A percentile compares a stretch with the other conserved stretches of the same genome.
These are phyloP conservation scores for Serripes groenlandicus DNA, from an alignment of 2,888 invertebrate species.

Conservation along the genomic window DNA sequence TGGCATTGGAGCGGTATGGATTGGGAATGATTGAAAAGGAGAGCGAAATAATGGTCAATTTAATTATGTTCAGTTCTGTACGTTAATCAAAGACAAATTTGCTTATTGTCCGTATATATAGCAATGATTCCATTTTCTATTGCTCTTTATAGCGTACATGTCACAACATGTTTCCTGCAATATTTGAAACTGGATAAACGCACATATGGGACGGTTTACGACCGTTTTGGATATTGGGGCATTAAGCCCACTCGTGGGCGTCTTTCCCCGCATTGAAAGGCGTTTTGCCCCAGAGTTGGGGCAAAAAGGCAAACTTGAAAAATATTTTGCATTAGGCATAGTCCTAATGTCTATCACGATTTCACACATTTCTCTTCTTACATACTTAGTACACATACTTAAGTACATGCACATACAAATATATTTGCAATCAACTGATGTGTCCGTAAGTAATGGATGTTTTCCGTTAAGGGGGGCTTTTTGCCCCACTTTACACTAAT, in stretches of 20 bases:
- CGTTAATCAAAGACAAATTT: neutral
- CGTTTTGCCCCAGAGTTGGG: slow-evolving; percentile 2
- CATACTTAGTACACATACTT: neutral
- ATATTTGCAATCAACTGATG: neutral
- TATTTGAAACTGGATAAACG: no score
- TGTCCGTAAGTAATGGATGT: neutral
- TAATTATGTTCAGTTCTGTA: neutral
- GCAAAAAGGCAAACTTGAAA: neutral
- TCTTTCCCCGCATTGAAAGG: neutral
- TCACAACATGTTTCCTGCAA: no score
- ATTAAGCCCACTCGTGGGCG: slow-evolving; percentile 3
- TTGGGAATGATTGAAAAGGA: no score
- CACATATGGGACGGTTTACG: neutral
- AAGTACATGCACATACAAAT: neutral
- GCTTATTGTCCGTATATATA: neutral
- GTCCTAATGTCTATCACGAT: neutral
- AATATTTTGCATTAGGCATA: neutral
- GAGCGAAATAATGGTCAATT: no score
- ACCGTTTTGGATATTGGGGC: slow-evolving; percentile 5
- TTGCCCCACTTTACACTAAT: slow-evolving; percentile 1
- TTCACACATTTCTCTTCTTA: neutral
- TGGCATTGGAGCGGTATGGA: no score
- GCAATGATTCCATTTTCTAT: neutral
- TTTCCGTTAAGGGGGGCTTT: neutral
- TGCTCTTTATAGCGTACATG: no score